A percentile compares a stretch with the other conserved stretches of the same genome.
phyloP scores from a whole-genome alignment of 2,113 vertebrate genomes.

The Litocranius walleri region DNA sequence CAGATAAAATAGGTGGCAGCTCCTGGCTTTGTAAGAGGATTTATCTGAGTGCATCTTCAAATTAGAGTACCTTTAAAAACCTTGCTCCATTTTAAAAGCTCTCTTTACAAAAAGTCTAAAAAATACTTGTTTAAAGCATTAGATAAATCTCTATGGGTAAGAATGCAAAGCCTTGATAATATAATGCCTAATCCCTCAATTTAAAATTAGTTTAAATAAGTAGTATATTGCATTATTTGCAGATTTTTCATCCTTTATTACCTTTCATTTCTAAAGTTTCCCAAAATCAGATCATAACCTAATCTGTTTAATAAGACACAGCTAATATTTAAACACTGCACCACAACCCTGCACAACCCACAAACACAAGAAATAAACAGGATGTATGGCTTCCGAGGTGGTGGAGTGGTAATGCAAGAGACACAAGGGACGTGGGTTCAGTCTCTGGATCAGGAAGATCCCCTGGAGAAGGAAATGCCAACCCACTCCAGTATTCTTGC shows the following conservation, averaged over 20 bases:
- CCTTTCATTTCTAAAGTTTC: neutral
- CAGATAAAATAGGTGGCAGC: neutral
- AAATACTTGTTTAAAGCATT: neutral
- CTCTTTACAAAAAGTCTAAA: neutral
- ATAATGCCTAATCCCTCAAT: neutral
- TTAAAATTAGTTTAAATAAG: slow-evolving; percentile 2
- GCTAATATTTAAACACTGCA: neutral
- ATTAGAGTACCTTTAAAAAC: neutral
- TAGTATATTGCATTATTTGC: neutral
- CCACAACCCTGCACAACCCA: neutral
- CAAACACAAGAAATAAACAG: neutral
- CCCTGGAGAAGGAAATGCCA: neutral
- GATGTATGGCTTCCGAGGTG: neutral
- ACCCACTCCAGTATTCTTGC: neutral
- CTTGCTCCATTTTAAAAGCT: neutral
- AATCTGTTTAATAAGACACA: neutral
- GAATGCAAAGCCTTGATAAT: neutral
- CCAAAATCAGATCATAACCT: neutral
- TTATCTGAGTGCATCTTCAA: neutral
- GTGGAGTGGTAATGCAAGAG: neutral
- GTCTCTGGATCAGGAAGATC: neutral
- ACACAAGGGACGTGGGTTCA: neutral
- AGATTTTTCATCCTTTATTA: neutral
- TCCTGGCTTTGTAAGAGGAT: neutral
- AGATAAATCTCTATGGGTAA: neutral